These are phyloP conservation scores for Arvicanthis niloticus DNA, from an alignment of 2,113 vertebrate genomes.

Conservation along the genomic window DNA sequence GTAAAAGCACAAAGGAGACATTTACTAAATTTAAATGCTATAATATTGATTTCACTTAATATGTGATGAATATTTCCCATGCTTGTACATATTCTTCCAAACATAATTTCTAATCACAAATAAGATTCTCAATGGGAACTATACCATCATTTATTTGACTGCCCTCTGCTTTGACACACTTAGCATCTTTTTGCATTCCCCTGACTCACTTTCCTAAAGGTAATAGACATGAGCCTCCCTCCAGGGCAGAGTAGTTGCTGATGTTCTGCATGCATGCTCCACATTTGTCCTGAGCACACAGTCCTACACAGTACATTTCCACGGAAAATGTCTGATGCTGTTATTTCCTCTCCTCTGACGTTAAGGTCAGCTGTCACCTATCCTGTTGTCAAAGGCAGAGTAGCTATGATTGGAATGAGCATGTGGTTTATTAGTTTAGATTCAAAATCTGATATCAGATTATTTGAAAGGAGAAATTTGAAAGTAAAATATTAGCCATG, in stretches of 20 bases:
- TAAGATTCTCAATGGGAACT: not conserved
- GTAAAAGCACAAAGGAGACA: not conserved
- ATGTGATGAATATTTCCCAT: not conserved
- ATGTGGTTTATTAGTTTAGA: not conserved
- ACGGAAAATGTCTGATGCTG: not conserved
- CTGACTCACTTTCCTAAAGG: not conserved
- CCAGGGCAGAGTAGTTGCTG: not conserved
- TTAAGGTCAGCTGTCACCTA: not conserved
- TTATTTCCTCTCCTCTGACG: conserved; percentile 27
- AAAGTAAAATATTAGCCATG: not conserved
- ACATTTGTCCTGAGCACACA: not conserved
- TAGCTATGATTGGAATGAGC: not conserved
- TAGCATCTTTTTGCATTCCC: not conserved
- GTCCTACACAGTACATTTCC: not conserved
- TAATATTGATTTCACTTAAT: not conserved
- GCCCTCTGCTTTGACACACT: not conserved
- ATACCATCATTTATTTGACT: not conserved
- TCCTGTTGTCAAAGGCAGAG: conserved; percentile 41
- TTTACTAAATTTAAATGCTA: not conserved
- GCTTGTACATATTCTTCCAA: not conserved
- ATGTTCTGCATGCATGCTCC: too few species aligned
- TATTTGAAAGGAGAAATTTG: conserved; percentile 21
- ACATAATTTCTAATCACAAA: not conserved
- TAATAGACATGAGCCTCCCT: not conserved
- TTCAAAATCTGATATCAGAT: not conserved